A percentile compares a stretch with the other conserved stretches of the same genome.
These are phyloP conservation scores for Eurosta solidaginis DNA, from an alignment of 1,140 invertebrate species.

Conservation along the genomic window DNA sequence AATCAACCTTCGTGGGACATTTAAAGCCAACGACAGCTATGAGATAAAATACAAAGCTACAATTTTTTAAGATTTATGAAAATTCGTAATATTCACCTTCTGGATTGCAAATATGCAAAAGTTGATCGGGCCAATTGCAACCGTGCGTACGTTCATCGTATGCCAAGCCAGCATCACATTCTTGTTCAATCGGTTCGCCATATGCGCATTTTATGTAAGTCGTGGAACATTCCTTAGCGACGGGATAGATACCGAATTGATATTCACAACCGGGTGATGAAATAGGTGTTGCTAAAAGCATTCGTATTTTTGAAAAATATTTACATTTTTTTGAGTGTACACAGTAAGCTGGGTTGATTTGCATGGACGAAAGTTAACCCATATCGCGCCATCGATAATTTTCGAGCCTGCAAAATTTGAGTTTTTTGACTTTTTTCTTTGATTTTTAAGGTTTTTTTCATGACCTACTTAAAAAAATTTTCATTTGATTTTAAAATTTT, in stretches of 20 bases:
- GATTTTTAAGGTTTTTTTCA: no score
- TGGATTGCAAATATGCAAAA: slow-evolving; percentile 83
- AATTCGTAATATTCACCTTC: slow-evolving; percentile 67
- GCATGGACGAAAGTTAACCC: no score
- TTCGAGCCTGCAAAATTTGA: no score
- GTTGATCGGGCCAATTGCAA: slow-evolving; percentile 92
- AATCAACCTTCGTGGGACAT: slow-evolving; percentile 79
- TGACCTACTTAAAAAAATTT: no score
- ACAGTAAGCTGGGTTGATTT: no score
- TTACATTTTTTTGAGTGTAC: not conserved
- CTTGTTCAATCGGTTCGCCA: slow-evolving; percentile 76
- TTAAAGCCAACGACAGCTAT: slow-evolving; percentile 83
- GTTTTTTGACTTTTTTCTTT: no score
- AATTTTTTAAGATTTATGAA: not conserved
- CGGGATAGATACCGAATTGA: slow-evolving; percentile 86
- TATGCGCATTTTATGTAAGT: slow-evolving; percentile 85
- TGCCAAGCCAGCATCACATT: slow-evolving; percentile 83
- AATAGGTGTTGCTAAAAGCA: slow-evolving; percentile 71
- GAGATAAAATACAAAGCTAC: slow-evolving; percentile 36
- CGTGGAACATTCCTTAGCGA: slow-evolving; percentile 78
- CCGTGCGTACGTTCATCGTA: slow-evolving; percentile 86
- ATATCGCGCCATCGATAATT: no score
- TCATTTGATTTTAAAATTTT: no score
- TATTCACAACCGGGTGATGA: slow-evolving; percentile 83
- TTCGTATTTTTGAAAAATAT: not conserved